These are phyloP conservation scores for Xerus rutilus DNA, from an alignment of 2,797 vertebrate species.

Conservation along the genomic window DNA sequence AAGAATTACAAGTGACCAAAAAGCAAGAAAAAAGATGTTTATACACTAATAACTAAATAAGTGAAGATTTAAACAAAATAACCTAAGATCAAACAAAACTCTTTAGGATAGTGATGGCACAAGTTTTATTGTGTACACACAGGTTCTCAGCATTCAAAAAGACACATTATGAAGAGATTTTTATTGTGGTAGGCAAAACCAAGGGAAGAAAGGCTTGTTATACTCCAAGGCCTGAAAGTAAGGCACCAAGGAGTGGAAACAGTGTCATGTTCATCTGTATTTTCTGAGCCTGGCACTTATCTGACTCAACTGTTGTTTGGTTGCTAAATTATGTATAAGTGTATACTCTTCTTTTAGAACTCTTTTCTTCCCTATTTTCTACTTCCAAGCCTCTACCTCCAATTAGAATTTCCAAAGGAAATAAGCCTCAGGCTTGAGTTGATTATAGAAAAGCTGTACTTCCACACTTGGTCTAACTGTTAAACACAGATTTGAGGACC, in stretches of 20 bases:
- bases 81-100: neutral
- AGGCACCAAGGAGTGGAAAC: neutral
- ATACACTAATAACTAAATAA: constrained; percentile 1
- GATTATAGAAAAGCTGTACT: neutral
- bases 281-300: neutral
- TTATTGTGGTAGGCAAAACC: neutral
- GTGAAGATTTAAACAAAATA: neutral
- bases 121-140: constrained; percentile 11
- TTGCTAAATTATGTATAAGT: neutral
- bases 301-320: neutral
- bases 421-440: neutral
- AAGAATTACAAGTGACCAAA: constrained; percentile 29
- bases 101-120: neutral
- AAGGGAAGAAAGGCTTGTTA: neutral
- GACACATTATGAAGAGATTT: neutral
- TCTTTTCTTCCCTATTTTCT: constrained; percentile 12
- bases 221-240: neutral
- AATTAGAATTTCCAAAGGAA: constrained; percentile 26
- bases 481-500: neutral
- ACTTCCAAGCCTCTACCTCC: neutral
- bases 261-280: neutral
- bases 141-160: neutral
- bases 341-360: neutral
- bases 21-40: constrained; percentile 7
- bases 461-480: neutral